Conservation (phyloP, 2,888 invertebrate species). For the Lapara coniferarum region DNA sequence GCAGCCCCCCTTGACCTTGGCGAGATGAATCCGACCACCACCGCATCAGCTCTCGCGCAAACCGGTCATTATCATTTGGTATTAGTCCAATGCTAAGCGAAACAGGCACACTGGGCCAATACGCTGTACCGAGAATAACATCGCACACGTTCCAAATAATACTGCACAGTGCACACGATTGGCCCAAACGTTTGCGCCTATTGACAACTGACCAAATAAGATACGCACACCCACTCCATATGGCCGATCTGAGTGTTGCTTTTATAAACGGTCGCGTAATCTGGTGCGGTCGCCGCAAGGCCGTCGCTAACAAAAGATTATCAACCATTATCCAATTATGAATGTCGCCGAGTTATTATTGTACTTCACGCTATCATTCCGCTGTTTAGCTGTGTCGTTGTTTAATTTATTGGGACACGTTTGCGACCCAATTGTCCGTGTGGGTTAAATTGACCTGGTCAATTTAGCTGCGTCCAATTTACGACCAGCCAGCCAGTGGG, state of each 20-base stretch:
- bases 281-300: slow-evolving; percentile 62
- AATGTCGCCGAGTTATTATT: slow-evolving; percentile 59
- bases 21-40: slow-evolving; percentile 27
- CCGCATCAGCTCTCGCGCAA: slow-evolving; percentile 37
- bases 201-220: slow-evolving; percentile 30
- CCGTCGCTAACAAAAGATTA: slow-evolving; percentile 64
- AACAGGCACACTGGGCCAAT: slow-evolving; percentile 77
- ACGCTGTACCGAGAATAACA: slow-evolving; percentile 52
- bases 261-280: slow-evolving; percentile 39
- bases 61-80: slow-evolving; percentile 73
- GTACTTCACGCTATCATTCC: slow-evolving; percentile 7
- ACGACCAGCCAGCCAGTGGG: slow-evolving; percentile 3
- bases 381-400: slow-evolving; percentile 10
- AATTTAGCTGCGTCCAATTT: slow-evolving; percentile 19
- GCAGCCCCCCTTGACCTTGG: slow-evolving; percentile 74
- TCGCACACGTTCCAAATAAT: slow-evolving; percentile 44
- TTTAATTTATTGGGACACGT: slow-evolving; percentile 13
- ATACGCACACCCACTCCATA: slow-evolving; percentile 26
- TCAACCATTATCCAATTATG: slow-evolving; percentile 74
- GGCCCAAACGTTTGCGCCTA: slow-evolving; percentile 44
- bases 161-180: slow-evolving; percentile 44
- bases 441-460: slow-evolving; percentile 1
- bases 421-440: slow-evolving; percentile 22
- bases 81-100: slow-evolving; percentile 74
- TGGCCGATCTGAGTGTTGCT: slow-evolving; percentile 1